Evolutionary conservation across 2,797 vertebrate genomes (phyloP).

Genomic region (Malacoctenus gilli): DNA sequence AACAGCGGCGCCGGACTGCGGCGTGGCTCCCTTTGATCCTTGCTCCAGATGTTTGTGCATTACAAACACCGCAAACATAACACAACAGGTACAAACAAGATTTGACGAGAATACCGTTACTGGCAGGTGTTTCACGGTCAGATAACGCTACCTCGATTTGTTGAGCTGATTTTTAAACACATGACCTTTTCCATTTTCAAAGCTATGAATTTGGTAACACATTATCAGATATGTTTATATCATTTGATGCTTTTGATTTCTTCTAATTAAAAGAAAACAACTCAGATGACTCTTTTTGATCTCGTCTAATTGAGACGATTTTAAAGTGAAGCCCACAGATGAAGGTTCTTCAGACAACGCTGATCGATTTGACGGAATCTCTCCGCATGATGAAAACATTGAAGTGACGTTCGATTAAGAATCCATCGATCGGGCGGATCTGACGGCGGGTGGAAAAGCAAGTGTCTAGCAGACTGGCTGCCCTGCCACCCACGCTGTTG

Average conservation of each 20-base stretch:
- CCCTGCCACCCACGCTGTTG: slow-evolving; percentile 65
- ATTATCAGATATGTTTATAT: no score
- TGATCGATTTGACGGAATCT: no score
- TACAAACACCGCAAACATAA: slow-evolving; percentile 62
- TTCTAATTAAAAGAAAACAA: background rate
- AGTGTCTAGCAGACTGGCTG: slow-evolving; percentile 37
- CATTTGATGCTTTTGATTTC: slow-evolving; percentile 11
- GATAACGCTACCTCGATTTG: no score
- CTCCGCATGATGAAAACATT: no score
- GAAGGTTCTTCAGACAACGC: no score
- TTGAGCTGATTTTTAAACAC: slow-evolving; percentile 22
- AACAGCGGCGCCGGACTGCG: slow-evolving; percentile 38
- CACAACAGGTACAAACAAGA: slow-evolving; percentile 29
- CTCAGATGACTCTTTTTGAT: background rate
- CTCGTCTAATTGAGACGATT: background rate
- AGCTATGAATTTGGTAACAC: no score
- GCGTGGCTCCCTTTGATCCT: slow-evolving; percentile 56
- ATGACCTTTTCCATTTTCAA: no score
- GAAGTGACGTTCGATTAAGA: no score
- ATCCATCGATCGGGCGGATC: slow-evolving; percentile 39
- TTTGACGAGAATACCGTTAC: slow-evolving; percentile 17
- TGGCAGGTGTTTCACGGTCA: no score
- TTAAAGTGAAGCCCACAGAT: background rate
- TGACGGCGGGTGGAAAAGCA: slow-evolving; percentile 32
- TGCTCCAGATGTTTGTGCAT: slow-evolving; percentile 66